A percentile compares a stretch with the other conserved stretches of the same genome.
phyloP scores from a whole-genome alignment of 2,888 invertebrate species.

The Tortrix viridana region DNA sequence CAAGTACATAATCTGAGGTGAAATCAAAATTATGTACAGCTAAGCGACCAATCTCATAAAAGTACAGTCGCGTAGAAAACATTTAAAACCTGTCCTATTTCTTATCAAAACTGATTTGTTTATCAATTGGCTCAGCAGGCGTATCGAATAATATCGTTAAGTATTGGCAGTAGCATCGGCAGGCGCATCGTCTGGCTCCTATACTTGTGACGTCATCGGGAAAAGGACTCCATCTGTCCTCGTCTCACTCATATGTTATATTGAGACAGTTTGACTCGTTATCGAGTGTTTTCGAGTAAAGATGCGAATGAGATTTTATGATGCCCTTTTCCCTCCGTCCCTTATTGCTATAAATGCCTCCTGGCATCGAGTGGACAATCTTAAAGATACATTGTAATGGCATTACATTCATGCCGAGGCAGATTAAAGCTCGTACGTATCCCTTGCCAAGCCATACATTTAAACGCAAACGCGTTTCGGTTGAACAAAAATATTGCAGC shows the following conservation, averaged over 20 bases:
- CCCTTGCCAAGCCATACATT: too few relatives aligned
- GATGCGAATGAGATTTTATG: neutral
- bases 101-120: too few relatives aligned
- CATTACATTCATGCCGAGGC: constrained; percentile 15
- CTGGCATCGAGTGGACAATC: constrained; percentile 33
- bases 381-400: constrained; percentile 33
- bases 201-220: constrained; percentile 5
- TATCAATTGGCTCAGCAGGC: constrained; percentile 5
- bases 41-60: too few relatives aligned
- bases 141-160: constrained; percentile 7
- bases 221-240: neutral
- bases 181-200: constrained; percentile 23
- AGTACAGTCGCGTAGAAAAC: too few relatives aligned
- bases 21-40: too few relatives aligned
- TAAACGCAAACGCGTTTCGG: too few relatives aligned
- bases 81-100: too few relatives aligned
- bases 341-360: constrained; percentile 40
- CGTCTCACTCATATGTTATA: neutral
- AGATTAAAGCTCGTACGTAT: neutral
- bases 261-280: too few relatives aligned
- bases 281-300: too few relatives aligned
- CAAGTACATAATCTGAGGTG: too few relatives aligned
- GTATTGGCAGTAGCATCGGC: constrained; percentile 26
- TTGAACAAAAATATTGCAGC: too few relatives aligned
- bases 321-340: neutral